Conservation (phyloP, 2,888 invertebrate species). For the Hirudinaria manillensis region DNA sequence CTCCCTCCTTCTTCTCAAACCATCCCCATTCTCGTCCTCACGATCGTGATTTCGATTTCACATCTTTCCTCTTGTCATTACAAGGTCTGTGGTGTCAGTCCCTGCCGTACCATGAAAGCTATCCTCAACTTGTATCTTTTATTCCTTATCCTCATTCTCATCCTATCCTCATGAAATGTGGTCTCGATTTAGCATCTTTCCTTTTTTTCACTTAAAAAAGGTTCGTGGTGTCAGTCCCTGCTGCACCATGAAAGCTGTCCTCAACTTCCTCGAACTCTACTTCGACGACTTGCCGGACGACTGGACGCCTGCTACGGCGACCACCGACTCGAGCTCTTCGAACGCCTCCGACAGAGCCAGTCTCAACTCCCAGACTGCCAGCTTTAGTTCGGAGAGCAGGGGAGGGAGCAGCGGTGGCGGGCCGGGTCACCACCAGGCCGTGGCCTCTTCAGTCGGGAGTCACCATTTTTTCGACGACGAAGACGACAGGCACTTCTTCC, state of each 20-base stretch:
- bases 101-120: slow-evolving; percentile 42
- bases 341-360: slow-evolving; percentile 37
- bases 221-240: slow-evolving; percentile 42
- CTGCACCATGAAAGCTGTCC: slow-evolving; percentile 42
- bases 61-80: background rate
- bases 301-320: slow-evolving; percentile 15
- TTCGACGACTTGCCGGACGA: slow-evolving; percentile 42
- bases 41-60: background rate
- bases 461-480: slow-evolving; percentile 28
- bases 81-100: slow-evolving; percentile 40
- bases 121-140: slow-evolving; percentile 42
- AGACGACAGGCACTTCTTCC: slow-evolving; percentile 38
- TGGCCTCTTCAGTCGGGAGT: slow-evolving; percentile 29
- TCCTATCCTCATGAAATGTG: background rate
- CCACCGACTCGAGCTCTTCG: slow-evolving; percentile 30
- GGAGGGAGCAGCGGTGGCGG: slow-evolving; percentile 31
- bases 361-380: slow-evolving; percentile 35
- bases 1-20: no score
- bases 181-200: background rate
- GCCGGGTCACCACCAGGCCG: background rate
- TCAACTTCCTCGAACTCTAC: slow-evolving; percentile 42
- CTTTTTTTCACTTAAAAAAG: slow-evolving; percentile 6
- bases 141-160: no score
- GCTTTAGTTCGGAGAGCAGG: slow-evolving; percentile 37
- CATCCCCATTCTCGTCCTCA: background rate